Evolutionary conservation across 2,113 vertebrate genomes (phyloP).

Genomic region (Emydocephalus ijimae): DNA sequence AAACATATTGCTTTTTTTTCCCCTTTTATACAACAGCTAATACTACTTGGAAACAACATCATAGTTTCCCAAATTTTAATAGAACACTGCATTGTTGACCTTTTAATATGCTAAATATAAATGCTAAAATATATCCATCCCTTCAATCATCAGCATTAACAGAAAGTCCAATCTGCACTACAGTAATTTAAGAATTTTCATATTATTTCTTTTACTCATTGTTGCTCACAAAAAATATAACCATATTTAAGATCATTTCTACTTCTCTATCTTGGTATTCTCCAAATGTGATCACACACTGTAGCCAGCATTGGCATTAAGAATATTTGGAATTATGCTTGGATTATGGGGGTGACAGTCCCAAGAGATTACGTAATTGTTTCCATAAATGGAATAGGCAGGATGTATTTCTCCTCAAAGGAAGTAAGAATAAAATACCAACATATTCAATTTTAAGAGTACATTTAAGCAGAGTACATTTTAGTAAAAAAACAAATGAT

Average conservation of each 20-base stretch:
- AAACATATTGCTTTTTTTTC: background rate
- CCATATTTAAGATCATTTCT: constrained; percentile 6
- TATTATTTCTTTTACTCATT: constrained; percentile 14
- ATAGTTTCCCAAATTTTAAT: background rate
- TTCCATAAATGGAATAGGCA: constrained; percentile 45
- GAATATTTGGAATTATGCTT: background rate
- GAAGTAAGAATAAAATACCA: constrained; percentile 36
- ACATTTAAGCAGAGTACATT: background rate
- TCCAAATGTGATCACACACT: background rate
- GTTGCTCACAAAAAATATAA: constrained; percentile 32
- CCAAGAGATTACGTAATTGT: constrained; percentile 27
- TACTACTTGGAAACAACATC: background rate
- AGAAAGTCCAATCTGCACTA: background rate
- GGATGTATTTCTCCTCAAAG: constrained; percentile 31
- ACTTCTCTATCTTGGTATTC: background rate
- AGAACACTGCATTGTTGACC: background rate
- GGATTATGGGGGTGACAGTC: background rate
- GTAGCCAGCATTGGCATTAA: background rate
- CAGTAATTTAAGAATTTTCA: background rate
- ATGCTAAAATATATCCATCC: background rate
- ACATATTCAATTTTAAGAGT: background rate
- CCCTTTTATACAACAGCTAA: background rate
- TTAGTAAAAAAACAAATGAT: background rate
- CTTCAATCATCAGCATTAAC: background rate
- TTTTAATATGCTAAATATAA: background rate